phyloP scores from a whole-genome alignment of 2,888 invertebrate genomes.

The Epicampocera succincta region DNA sequence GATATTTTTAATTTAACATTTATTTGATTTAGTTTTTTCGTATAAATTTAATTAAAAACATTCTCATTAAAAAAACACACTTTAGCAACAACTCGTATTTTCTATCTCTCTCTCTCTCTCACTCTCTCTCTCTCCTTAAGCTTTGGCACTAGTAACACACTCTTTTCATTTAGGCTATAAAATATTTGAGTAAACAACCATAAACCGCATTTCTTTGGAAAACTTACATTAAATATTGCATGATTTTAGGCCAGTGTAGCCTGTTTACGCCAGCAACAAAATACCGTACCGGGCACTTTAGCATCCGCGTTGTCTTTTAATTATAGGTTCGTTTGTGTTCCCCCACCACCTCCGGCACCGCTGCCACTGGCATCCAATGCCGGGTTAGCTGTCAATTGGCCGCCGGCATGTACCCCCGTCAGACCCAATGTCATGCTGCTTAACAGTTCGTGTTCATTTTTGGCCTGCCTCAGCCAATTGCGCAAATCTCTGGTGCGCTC shows the following conservation, averaged over 20 bases:
- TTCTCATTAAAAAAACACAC: conserved; percentile 6
- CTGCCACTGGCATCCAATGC: conserved; percentile 53
- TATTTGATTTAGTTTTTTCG: conserved; percentile 27
- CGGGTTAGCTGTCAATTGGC: conserved; percentile 35
- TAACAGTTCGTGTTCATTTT: conserved; percentile 80
- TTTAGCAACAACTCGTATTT: conserved; percentile 51
- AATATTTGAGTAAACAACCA: conserved; percentile 53
- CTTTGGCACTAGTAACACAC: conserved; percentile 59
- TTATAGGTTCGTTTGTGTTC: conserved; percentile 75
- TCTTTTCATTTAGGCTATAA: conserved; percentile 31
- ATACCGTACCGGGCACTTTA: conserved; percentile 40
- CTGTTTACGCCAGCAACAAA: conserved; percentile 64
- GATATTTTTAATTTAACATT: conserved; percentile 35
- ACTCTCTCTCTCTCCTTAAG: conserved; percentile 34
- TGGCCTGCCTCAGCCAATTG: conserved; percentile 85
- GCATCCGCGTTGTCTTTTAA: conserved; percentile 57
- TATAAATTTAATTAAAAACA: conserved; percentile 40
- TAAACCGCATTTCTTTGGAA: conserved; percentile 45
- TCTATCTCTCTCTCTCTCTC: neutral
- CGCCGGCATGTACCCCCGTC: conserved; percentile 37
- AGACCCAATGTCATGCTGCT: conserved; percentile 62
- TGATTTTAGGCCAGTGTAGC: conserved; percentile 50
- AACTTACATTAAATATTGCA: conserved; percentile 3
- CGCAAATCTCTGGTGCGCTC: conserved; percentile 86
- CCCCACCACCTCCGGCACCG: conserved; percentile 49